phyloP scores from a whole-genome alignment of 2,888 invertebrate species.

The Branchipolynoe longqiensis region DNA sequence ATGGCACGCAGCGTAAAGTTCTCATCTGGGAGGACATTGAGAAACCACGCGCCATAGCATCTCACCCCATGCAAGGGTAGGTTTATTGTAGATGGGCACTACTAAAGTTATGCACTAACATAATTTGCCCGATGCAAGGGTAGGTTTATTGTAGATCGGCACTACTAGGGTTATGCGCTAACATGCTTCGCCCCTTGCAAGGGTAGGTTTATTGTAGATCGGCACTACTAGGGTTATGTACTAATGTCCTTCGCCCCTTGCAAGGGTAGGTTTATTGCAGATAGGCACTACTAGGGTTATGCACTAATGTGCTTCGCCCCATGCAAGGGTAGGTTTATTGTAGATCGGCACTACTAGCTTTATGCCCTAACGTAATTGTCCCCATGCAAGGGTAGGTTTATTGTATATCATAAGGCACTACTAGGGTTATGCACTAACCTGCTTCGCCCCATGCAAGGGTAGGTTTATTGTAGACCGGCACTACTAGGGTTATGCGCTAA shows the following conservation, averaged over 20 bases:
- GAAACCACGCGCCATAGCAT: constrained; percentile 92
- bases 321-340: not conserved
- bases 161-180: not conserved
- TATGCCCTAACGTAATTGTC: not conserved
- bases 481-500: not conserved
- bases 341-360: no score
- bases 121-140: not conserved
- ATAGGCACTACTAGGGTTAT: no score
- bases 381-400: not conserved
- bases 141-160: not conserved
- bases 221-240: no score
- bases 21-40: constrained; percentile 92
- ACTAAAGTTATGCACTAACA: not conserved
- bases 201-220: not conserved
- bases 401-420: not conserved
- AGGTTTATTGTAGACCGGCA: no score
- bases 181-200: not conserved
- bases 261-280: not conserved
- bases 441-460: not conserved
- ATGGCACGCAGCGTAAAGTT: constrained; percentile 87
- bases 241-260: not conserved
- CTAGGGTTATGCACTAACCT: not conserved
- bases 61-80: constrained; percentile 87
- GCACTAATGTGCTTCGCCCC: not conserved
- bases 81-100: no score